phyloP scores from a whole-genome alignment of 2,797 vertebrate genomes.

The Sparus aurata region DNA sequence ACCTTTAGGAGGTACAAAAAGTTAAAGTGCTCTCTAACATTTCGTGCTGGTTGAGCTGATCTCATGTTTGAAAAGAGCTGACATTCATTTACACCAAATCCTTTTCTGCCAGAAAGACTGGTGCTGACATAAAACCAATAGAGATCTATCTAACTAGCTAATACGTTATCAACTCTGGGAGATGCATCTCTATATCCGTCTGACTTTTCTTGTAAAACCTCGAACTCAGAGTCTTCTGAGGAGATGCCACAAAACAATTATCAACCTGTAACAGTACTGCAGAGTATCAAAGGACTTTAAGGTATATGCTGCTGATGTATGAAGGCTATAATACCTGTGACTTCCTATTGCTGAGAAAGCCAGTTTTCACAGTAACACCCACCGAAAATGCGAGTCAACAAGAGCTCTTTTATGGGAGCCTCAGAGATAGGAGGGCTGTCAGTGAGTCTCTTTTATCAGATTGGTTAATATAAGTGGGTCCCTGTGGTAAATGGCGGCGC shows the following conservation, averaged over 20 bases:
- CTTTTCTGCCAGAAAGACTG: not conserved
- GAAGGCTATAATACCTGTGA: conserved; percentile 42
- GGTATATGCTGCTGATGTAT: conserved; percentile 53
- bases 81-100: not conserved
- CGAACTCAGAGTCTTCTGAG: conserved; percentile 13
- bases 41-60: not conserved
- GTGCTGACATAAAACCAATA: conserved; percentile 4
- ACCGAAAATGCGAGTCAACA: conserved; percentile 60
- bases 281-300: conserved; percentile 35
- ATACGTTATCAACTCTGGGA: conserved; percentile 18
- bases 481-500: conserved; percentile 50
- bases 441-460: conserved; percentile 70
- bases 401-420: conserved; percentile 61
- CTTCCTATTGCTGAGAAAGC: conserved; percentile 33
- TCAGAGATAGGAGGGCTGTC: conserved; percentile 60
- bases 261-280: conserved; percentile 26
- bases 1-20: not conserved
- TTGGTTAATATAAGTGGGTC: conserved; percentile 67
- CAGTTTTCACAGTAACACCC: conserved; percentile 34
- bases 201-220: conserved; percentile 20
- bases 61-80: not conserved
- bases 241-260: conserved; percentile 42
- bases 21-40: not conserved
- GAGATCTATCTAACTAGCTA: not conserved
- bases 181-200: conserved; percentile 23